Base-by-base conservation (phyloP, 37 sponge, comb jelly and placozoan species). In the Chondrosia reniformis region DNA sequence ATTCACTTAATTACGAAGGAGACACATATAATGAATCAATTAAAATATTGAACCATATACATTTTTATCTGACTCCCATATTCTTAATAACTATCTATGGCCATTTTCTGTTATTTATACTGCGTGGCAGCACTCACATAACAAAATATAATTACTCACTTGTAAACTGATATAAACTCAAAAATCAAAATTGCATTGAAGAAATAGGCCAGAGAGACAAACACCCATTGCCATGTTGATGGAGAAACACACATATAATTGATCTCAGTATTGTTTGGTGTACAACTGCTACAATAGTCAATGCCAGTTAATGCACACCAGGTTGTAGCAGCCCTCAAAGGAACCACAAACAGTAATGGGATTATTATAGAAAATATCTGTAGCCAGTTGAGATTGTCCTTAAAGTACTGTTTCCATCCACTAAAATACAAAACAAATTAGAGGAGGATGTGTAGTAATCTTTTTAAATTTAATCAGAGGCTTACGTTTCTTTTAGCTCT, bases 271-370 rank as follows among this genome's bases (percentile, higher is more conserved):
- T 21, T 19, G 36, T n/a, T 15, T 4, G 17, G 2, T 31, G 3
- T 33, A 2, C 36, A 36, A 31, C 4, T 3, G 19, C 36, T 36
- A 64, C 66, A 64, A 36, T 64, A 64, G 66, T 36, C 66, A 4
- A 64, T 30, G 28, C 66, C 66, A 13, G 66, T 64, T n/a, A 36
- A 64, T 19, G 66, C 66, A 64, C 66, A 64, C 66, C 66, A 64
- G 25, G 66, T 64, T n/a, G 66, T 64, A 3, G 66, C 6, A 19
- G 66, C 66, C 3, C 66, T 33, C 19, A 64, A 64, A 33, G 66
- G 66, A 36, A 64, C 33, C 15, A 49, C 15, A 7, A 33, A 34
- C 34, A 64, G 36, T n/a, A n/a, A n/a, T 4, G 66, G 66, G 19
- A 64, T 4, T 33, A 28, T 64, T 36, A 64, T 36, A 34, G 66